Evolutionary conservation across 53 echinoderm and acorn worm species (phyloP).

Genomic region (Echinometra lucunter): DNA sequence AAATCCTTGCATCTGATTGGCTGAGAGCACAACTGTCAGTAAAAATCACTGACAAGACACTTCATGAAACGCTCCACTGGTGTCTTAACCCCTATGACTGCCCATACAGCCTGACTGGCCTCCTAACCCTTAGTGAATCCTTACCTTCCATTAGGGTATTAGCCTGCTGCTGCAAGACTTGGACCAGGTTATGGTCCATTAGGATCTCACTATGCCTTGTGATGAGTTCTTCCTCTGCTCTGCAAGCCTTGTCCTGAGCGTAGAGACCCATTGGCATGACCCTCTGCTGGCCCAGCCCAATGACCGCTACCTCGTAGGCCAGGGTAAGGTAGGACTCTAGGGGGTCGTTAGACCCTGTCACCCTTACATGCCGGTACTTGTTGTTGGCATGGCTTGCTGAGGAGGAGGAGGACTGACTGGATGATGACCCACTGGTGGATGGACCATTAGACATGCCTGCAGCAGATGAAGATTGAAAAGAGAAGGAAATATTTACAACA

Average conservation of each 20-base stretch:
- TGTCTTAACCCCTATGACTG: neutral
- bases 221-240: slow-evolving; percentile 96
- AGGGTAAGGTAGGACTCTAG: slow-evolving; percentile 94
- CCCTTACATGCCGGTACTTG: slow-evolving; percentile 85
- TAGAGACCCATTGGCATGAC: slow-evolving; percentile 96
- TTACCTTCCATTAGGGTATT: slow-evolving; percentile 95
- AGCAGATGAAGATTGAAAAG: neutral
- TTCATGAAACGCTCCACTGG: neutral
- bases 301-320: slow-evolving; percentile 94
- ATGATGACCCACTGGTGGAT: slow-evolving; percentile 60
- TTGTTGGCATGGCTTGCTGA: slow-evolving; percentile 43
- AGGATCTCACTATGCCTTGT: slow-evolving; percentile 91
- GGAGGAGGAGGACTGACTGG: slow-evolving; percentile 29
- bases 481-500: neutral
- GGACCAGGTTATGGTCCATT: slow-evolving; percentile 90
- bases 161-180: slow-evolving; percentile 95
- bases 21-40: neutral
- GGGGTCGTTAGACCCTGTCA: slow-evolving; percentile 82
- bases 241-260: slow-evolving; percentile 99
- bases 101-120: neutral
- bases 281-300: slow-evolving; percentile 96
- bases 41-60: neutral
- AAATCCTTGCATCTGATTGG: too few species aligned
- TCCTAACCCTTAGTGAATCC: neutral
- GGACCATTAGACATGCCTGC: slow-evolving; percentile 61